These are phyloP conservation scores for Cerastoderma edule DNA, from an alignment of 2,888 invertebrate genomes.

Conservation along the genomic window DNA sequence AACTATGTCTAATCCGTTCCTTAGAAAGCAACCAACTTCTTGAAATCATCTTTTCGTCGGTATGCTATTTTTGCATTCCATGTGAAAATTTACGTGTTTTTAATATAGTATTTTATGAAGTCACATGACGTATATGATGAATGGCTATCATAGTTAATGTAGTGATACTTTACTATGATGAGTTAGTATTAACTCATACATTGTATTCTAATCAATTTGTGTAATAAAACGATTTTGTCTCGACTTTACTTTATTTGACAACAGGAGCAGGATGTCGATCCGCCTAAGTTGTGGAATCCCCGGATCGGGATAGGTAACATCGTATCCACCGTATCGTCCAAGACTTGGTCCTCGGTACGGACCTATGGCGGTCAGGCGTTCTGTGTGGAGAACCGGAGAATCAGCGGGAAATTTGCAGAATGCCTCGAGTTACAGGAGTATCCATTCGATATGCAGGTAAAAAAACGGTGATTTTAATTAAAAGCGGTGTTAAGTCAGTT, in stretches of 20 bases:
- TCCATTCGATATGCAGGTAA: slow-evolving; percentile 82
- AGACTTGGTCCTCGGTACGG: slow-evolving; percentile 64
- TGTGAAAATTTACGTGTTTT: neutral
- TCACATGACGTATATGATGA: neutral
- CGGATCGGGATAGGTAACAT: slow-evolving; percentile 76
- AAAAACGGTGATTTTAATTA: neutral
- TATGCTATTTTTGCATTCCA: too few species aligned
- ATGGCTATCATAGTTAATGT: neutral
- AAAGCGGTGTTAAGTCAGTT: neutral
- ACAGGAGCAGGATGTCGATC: slow-evolving; percentile 32
- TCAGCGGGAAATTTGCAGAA: slow-evolving; percentile 79
- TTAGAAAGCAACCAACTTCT: too few species aligned
- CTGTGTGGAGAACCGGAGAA: slow-evolving; percentile 74
- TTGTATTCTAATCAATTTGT: neutral
- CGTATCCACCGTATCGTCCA: slow-evolving; percentile 66
- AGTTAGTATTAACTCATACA: neutral
- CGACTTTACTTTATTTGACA: neutral
- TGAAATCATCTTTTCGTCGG: too few species aligned
- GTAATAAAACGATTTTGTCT: neutral
- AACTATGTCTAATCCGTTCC: too few species aligned
- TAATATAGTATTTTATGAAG: neutral
- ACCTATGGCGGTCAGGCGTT: slow-evolving; percentile 71
- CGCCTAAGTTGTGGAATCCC: slow-evolving; percentile 73
- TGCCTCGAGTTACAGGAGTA: slow-evolving; percentile 80
- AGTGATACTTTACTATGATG: neutral